Base-by-base conservation (phyloP, 23 tunicate species). In the Halocynthia aurantium region DNA sequence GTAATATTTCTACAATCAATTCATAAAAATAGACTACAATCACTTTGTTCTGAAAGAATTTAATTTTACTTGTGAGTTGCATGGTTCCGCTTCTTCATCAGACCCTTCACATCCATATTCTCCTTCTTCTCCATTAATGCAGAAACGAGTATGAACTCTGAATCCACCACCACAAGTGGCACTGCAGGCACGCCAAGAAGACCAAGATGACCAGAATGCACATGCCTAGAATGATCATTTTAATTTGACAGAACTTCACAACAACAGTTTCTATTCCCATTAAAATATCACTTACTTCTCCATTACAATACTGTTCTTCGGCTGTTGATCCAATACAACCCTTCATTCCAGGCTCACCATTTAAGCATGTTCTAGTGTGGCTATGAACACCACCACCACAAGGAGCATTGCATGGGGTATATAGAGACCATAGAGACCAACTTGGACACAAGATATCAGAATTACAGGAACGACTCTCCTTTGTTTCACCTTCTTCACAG, bases 391-490 rank as follows among this genome's bases (percentile, higher is more conserved):
- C 92, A 8, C 92, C 92, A 0, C 88, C 88, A 56, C 98, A 92
- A 7, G 88, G 44, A 7, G 67, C 98, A 7, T 88, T 52, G 64
- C 98, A 92, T 7, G 57, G 80, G 7, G 56, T 81, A 65, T 64
- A 86, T 8, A 54, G 63, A 20, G 87, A 54, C 98, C 98, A 92
- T 51, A 49, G 76, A 19, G 88, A 90, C 98, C 98, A 92, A 8
- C 82, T 78, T n/a, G 92, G 85, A 72, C 97, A 91, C 7, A 70
- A 62, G 7, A 21, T 57, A 9, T 54, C 44, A n/a, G 52, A 63
- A 56, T 80, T 71, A 71, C 80, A 80, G 12, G 22, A 62, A 11
- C 20, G 81, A 22, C 63, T 40, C 22, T 75, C 73, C 15, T 11
- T 22, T 51, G 73, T 76, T 7, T 44, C 78, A 8, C 96, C 91